phyloP scores from a whole-genome alignment of 2,888 invertebrate genomes.

The Microchrysa polita region DNA sequence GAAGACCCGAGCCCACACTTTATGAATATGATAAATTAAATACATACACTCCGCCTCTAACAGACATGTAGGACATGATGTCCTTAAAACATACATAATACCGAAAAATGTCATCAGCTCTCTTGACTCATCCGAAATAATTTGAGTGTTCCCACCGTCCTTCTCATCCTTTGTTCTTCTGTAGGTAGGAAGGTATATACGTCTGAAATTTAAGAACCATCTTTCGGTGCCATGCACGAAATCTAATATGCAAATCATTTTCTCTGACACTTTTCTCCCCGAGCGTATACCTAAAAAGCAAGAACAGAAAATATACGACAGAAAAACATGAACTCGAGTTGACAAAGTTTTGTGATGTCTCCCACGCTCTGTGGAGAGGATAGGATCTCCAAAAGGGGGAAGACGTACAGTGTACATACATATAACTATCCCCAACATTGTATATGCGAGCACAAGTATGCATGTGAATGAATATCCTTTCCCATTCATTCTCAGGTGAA shows the following conservation, averaged over 20 bases:
- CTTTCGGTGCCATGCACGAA: neutral
- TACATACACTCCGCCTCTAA: too few species aligned
- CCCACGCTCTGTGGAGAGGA: neutral
- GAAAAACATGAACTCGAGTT: neutral
- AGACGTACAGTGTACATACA: too few species aligned
- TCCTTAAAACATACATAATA: too few species aligned
- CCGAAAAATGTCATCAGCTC: neutral
- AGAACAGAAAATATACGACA: neutral
- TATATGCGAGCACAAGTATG: too few species aligned
- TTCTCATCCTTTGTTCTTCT: neutral
- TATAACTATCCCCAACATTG: too few species aligned
- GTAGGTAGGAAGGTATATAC: too few species aligned
- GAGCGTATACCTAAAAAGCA: too few species aligned
- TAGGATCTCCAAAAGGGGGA: neutral
- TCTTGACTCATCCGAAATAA: too few species aligned
- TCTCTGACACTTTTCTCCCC: neutral
- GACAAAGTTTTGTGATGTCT: neutral
- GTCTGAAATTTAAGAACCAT: neutral
- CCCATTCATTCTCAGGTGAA: neutral
- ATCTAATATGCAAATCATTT: slow-evolving; percentile 27
- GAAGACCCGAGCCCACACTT: too few species aligned
- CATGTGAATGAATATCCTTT: neutral
- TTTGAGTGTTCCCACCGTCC: neutral
- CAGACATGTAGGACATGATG: too few species aligned
- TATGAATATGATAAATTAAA: too few species aligned